phyloP scores from a whole-genome alignment of 2,113 vertebrate genomes.

The Rhagologus leucostigma region DNA sequence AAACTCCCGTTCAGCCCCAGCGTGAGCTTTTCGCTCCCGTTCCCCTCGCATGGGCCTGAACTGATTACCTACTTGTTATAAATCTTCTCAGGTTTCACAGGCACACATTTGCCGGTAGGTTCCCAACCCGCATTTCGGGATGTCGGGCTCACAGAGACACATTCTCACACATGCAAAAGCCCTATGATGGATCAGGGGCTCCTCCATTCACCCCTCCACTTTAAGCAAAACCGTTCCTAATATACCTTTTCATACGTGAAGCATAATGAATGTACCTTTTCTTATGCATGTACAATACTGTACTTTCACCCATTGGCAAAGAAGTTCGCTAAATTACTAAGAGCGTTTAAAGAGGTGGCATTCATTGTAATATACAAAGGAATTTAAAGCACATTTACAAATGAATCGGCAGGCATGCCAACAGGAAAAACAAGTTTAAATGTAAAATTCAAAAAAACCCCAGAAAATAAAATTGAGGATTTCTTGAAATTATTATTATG shows the following conservation, averaged over 20 bases:
- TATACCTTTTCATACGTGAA: slow-evolving; percentile 54
- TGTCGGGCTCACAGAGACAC: slow-evolving; percentile 27
- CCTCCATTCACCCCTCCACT: slow-evolving; percentile 53
- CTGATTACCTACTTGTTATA: slow-evolving; percentile 83
- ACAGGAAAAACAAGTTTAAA: slow-evolving; percentile 53
- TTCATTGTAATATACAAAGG: slow-evolving; percentile 65
- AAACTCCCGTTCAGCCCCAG: slow-evolving; percentile 53
- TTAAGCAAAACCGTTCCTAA: slow-evolving; percentile 56
- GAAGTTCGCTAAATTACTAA: slow-evolving; percentile 66
- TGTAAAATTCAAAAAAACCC: neutral
- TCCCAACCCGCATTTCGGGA: slow-evolving; percentile 46
- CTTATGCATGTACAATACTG: slow-evolving; percentile 66
- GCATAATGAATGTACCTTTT: slow-evolving; percentile 67
- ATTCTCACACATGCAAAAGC: slow-evolving; percentile 42
- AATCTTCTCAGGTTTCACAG: slow-evolving; percentile 83
- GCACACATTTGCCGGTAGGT: slow-evolving; percentile 63
- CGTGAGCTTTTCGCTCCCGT: slow-evolving; percentile 67
- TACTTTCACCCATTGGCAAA: slow-evolving; percentile 67
- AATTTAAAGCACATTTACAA: slow-evolving; percentile 70
- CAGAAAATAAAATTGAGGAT: neutral
- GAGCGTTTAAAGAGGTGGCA: slow-evolving; percentile 63
- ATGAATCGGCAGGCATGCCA: slow-evolving; percentile 54
- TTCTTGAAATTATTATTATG: slow-evolving; percentile 2
- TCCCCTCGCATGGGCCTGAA: slow-evolving; percentile 69
- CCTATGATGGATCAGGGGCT: slow-evolving; percentile 32